phyloP scores from a whole-genome alignment of 2,888 invertebrate genomes.

The Carcina quercana region DNA sequence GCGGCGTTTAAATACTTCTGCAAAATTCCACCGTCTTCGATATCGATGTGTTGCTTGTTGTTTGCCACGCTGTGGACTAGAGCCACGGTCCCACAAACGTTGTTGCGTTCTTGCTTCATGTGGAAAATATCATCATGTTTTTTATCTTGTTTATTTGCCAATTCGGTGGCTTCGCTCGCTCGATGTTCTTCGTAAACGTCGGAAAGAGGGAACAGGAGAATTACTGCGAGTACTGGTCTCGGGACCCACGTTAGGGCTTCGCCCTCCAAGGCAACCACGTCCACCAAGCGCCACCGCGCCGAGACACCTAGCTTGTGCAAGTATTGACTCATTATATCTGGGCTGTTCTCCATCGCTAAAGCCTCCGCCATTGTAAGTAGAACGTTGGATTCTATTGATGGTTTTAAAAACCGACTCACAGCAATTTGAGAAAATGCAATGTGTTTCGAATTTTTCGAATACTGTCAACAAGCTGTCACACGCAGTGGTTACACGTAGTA shows the following conservation, averaged over 20 bases:
- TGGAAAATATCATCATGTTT: constrained; percentile 83
- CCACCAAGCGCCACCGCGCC: constrained; percentile 86
- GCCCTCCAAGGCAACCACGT: constrained; percentile 93
- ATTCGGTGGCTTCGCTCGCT: constrained; percentile 75
- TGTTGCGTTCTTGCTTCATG: constrained; percentile 90
- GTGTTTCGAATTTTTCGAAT: not conserved
- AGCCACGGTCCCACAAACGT: constrained; percentile 97
- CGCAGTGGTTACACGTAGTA: no score
- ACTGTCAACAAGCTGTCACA: not conserved
- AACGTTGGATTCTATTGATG: not conserved
- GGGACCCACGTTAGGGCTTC: constrained; percentile 90
- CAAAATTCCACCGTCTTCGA: constrained; percentile 77
- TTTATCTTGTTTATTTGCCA: constrained; percentile 70
- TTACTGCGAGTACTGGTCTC: constrained; percentile 87
- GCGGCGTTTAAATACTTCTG: constrained; percentile 85
- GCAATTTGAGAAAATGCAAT: not conserved
- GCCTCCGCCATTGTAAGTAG: constrained; percentile 34
- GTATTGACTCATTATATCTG: constrained; percentile 79
- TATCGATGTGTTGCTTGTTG: constrained; percentile 81
- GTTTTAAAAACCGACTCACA: not conserved
- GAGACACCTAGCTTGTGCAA: constrained; percentile 86
- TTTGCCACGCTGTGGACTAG: constrained; percentile 95
- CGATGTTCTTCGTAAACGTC: constrained; percentile 83
- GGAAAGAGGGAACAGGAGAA: constrained; percentile 90
- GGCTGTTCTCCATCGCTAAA: constrained; percentile 72